Evolutionary conservation across 2,797 vertebrate species (phyloP), one percentile per base, ranked within the genome.

Genomic region (Xenentodon cancila): DNA sequence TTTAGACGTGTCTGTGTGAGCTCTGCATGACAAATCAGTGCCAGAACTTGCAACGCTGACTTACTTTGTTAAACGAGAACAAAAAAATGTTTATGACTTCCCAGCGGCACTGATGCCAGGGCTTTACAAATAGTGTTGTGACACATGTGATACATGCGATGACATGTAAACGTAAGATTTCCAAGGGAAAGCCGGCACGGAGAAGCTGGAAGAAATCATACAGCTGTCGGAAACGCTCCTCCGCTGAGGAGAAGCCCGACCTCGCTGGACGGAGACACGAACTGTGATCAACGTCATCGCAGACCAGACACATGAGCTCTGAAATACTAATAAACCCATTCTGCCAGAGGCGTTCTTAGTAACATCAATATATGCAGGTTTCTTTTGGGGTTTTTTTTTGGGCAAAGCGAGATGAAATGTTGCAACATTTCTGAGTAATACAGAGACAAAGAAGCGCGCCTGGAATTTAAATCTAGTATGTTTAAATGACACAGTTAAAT

Each of bases 21-120:
- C 53, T 55, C 45, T 37, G 48, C 19, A 34, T 77, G 70, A 82
- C 77, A 77, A 73, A 77, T 83, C 30, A 15, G 62, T 49, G 66
- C 47, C 57, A 64, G 57, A 59, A 37, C 63, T 65, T 9, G 34
- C 19, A 1, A 53, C 50, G 30, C 60, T 86, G 84, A 88, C 76
- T 89, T 80, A 86, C 50, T 19, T 67, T 55, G 22, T 68, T 54
- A 68, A 55, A 71, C 47, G 45, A 60, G 73, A 78, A 52, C 53
- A 68, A 61, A 68, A 61, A 61, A 53, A 56, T 42, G 43, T 61
- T 53, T 32, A 18, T 45, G 60, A 64, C 49, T 75, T 76, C 58
- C 61, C 32, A 53, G 27, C 44, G 68, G 64, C 62, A 45, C 16
- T 71, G 80, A 73, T 81, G 74, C 71, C 79, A 79, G 2, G n/a